Base-by-base conservation (phyloP, 2,797 vertebrate genomes). In the Stomatorhinus walkeri region DNA sequence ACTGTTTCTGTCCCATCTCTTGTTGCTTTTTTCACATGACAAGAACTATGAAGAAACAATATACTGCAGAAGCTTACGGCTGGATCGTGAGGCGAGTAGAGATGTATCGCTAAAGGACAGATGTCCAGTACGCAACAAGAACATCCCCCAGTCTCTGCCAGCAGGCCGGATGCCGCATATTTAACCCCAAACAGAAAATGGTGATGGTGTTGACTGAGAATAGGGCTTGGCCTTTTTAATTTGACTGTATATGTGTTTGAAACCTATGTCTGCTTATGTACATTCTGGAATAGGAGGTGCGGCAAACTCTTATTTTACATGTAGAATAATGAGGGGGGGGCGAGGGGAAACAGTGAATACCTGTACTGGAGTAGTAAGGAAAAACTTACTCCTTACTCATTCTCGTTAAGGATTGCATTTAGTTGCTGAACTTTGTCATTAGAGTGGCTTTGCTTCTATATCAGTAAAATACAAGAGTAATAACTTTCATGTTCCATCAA, bases 151-250 rank as follows among this genome's bases (percentile, higher is more conserved):
- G 19, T 89, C 76, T 88, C 89, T 90, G 92, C 91, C 89, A 90
- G 90, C 90, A 88, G 89, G 85, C 51, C 87, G 90, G 91, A 95
- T 93, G 93, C 94, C 92, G 91, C 56, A 83, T 59, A 91, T 93
- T 94, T 93, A 95, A 95, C 93, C 93, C 91, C 92, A 93, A 91
- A 88, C 89, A 89, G 22, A 36, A 88, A 95, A 94, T 93, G 94
- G 93, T 95, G 95, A 64, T 9, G 28, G 94, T 95, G 94, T 94
- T 61, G 52, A 72, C 28, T 36, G 94, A 93, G 94, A 94, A 95
- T 94, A 93, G 92, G 94, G 94, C 94, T 94, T 93, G 93, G 93
- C 93, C 24, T 95, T 79, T 94, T 94, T 94, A 95, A 94, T 93
- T 93, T 94, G 94, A 93, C 91, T 91, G 91, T 94, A 93, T 94